Conservation (phyloP, 1,140 invertebrate genomes). For the Oppia nitens region DNA sequence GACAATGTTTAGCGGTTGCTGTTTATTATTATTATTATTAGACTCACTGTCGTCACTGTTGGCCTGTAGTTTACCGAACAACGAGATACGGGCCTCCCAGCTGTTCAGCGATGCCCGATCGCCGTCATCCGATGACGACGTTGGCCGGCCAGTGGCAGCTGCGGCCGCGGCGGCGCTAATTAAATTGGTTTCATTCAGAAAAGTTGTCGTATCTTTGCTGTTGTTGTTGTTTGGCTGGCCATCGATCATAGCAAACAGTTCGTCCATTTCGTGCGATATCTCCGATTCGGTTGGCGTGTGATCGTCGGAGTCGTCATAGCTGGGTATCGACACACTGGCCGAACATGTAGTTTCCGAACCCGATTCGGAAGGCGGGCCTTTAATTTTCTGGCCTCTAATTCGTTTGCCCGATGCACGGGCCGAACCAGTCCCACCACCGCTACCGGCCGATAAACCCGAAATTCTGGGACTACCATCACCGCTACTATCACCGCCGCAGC, state of each 20-base stretch:
- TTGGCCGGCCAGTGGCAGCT: background rate
- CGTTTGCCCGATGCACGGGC: too few species aligned
- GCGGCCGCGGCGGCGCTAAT: background rate
- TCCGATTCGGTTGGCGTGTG: slow-evolving; percentile 18
- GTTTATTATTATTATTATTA: too few species aligned
- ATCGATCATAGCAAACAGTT: slow-evolving; percentile 12
- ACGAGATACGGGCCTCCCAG: background rate
- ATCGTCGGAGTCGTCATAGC: slow-evolving; percentile 21
- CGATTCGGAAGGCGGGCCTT: slow-evolving; percentile 17
- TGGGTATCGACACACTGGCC: slow-evolving; percentile 19
- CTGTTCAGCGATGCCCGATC: background rate
- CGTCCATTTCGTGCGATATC: slow-evolving; percentile 22
- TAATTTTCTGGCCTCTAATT: too few species aligned
- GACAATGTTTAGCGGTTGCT: background rate
- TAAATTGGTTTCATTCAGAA: background rate
- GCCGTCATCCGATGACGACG: background rate
- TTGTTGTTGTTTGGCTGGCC: background rate
- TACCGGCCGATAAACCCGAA: background rate
- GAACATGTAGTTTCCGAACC: slow-evolving; percentile 18
- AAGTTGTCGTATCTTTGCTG: background rate
- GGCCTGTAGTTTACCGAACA: background rate
- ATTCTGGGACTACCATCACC: background rate
- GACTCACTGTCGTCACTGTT: background rate
- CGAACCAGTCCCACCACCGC: too few species aligned
- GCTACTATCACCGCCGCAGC: background rate